These are phyloP conservation scores for Speoplatyrhinus poulsoni DNA, from an alignment of 2,113 vertebrate species.

Conservation along the genomic window DNA sequence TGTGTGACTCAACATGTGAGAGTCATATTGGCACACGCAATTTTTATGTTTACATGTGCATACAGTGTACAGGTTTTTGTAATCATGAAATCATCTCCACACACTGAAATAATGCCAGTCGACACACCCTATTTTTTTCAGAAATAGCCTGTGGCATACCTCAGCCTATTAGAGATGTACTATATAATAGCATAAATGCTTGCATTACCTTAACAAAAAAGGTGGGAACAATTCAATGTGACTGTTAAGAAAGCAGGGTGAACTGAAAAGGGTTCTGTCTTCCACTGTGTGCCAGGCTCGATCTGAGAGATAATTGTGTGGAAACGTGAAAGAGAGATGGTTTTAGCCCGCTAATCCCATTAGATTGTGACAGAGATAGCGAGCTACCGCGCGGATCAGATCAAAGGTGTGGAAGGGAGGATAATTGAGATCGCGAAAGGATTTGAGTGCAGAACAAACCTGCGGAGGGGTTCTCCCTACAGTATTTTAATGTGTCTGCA, in stretches of 20 bases:
- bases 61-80: too few relatives aligned
- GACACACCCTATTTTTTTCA: background rate
- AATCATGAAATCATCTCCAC: too few relatives aligned
- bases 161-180: background rate
- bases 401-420: constrained; percentile 66
- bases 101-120: too few relatives aligned
- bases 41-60: too few relatives aligned
- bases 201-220: constrained; percentile 4
- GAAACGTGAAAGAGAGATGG: constrained; percentile 53
- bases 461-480: background rate
- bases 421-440: constrained; percentile 56
- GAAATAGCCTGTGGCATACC: background rate
- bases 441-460: constrained; percentile 42
- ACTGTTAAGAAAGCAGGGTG: constrained; percentile 32
- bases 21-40: too few relatives aligned
- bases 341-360: constrained; percentile 68
- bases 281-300: background rate
- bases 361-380: constrained; percentile 63
- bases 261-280: constrained; percentile 36
- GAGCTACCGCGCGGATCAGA: constrained; percentile 57
- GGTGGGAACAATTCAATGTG: constrained; percentile 41
- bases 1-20: too few relatives aligned
- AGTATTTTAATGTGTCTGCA: constrained; percentile 17
- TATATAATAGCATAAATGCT: background rate
- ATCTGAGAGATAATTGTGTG: constrained; percentile 66